Evolutionary conservation across 2,113 vertebrate species (phyloP).

Genomic region (Apodemus sylvaticus): DNA sequence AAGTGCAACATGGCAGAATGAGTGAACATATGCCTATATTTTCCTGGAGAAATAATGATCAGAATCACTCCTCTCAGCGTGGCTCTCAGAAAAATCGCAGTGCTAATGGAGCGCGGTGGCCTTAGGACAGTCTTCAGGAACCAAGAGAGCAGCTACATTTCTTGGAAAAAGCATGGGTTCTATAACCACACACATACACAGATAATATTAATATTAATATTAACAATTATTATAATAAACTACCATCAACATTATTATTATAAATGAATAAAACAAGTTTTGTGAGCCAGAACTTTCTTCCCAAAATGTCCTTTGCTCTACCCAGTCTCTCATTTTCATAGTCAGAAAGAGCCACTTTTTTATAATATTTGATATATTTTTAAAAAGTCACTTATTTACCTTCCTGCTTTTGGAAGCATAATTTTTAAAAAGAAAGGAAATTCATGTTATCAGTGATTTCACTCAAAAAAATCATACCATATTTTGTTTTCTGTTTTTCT

Average conservation of each 20-base stretch:
- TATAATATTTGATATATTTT: neutral
- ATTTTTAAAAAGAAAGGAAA: neutral
- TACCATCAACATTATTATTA: no score
- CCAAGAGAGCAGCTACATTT: slow-evolving; percentile 13
- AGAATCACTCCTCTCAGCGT: slow-evolving; percentile 56
- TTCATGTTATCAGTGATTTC: neutral
- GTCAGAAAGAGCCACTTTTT: neutral
- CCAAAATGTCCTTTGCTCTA: neutral
- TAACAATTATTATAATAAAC: neutral
- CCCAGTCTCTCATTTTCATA: neutral
- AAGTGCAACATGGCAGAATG: slow-evolving; percentile 64
- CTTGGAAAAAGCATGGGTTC: neutral
- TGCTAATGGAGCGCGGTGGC: slow-evolving; percentile 44
- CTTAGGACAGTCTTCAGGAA: slow-evolving; percentile 50
- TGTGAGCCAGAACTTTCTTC: neutral
- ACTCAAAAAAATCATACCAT: slow-evolving; percentile 6
- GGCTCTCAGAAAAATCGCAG: neutral
- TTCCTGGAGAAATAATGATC: slow-evolving; percentile 75
- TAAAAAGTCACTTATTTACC: neutral
- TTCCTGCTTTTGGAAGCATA: neutral
- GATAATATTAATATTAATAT: neutral
- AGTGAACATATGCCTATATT: slow-evolving; percentile 74
- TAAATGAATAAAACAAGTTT: neutral
- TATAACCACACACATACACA: neutral
- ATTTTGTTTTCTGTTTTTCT: neutral